Percentiles rank a stretch among this genome's conserved stretches.
Conservation (phyloP, 1,140 invertebrate genomes). For the Ceratoteleas bidentatus region DNA sequence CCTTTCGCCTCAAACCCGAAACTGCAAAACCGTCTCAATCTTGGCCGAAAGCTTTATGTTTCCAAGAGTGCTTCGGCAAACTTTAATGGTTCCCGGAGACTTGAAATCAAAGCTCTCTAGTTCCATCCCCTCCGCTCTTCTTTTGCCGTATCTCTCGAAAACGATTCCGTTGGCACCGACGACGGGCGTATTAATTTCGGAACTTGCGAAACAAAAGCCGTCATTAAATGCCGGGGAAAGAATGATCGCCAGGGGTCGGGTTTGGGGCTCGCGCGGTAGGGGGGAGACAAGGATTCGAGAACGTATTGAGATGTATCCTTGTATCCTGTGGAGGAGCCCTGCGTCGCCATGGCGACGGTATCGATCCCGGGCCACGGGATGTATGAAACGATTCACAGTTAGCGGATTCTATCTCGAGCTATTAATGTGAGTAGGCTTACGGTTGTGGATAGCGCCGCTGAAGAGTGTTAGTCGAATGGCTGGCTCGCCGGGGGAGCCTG, state of each 20-base stretch:
- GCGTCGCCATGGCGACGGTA: conserved; percentile 67
- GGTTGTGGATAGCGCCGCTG: conserved; percentile 56
- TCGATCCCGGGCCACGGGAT: conserved; percentile 68
- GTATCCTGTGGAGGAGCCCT: conserved; percentile 64
- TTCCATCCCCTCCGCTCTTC: background rate
- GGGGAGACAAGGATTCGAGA: conserved; percentile 56
- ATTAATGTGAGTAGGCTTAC: conserved; percentile 71
- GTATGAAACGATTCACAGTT: conserved; percentile 71
- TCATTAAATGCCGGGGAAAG: conserved; percentile 45
- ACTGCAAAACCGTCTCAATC: too few relatives aligned
- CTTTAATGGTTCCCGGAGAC: too few relatives aligned
- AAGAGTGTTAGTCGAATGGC: conserved; percentile 55
- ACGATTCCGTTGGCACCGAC: conserved; percentile 11
- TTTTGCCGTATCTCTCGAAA: conserved; percentile 10
- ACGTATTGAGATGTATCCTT: conserved; percentile 71
- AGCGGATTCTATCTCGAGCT: conserved; percentile 70
- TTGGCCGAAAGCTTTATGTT: too few relatives aligned
- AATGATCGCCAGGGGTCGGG: conserved; percentile 32
- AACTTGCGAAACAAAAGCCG: conserved; percentile 43
- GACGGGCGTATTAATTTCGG: conserved; percentile 50
- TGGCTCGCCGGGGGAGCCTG: conserved; percentile 32
- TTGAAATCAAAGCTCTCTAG: conserved; percentile 14
- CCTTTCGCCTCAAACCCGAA: too few relatives aligned
- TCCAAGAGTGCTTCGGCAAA: too few relatives aligned
- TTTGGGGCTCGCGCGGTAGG: conserved; percentile 11